Evolutionary conservation across 2,888 invertebrate genomes (phyloP), one percentile per base, ranked within the genome.

Genomic region (Epicampocera succincta): DNA sequence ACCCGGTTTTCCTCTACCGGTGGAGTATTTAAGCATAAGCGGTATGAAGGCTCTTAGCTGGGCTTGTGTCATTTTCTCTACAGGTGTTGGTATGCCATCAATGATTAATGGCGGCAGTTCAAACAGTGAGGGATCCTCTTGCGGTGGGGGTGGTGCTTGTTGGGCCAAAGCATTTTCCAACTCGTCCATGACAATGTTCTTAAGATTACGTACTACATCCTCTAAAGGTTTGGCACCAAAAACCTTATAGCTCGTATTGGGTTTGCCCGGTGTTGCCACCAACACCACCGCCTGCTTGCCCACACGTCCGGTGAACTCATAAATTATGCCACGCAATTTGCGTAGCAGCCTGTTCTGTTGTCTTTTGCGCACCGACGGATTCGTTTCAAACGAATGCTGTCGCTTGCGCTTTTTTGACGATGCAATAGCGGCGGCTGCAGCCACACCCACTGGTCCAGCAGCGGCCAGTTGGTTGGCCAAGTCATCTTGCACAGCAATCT

Each of bases 21-120:
- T 99, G 5, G 98, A 98, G 91, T 98, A 98, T 92, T 99, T 99
- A 88, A 99, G 93, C 98, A 99, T 99, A 87, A 99, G 93, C 84
- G 98, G 98, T 87, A 99, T 99, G 92, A 99, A 99, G 78, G 98
- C 98, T 87, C 99, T 92, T 80, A 99, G 92, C 92, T 99, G 98
- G 71, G 98, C 98, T 93, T 98, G 98, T 48, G 98, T 99, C 99
- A 99, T 99, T 93, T 99, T 99, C 92, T 99, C 98, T 0, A 99
- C 98, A 15, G 98, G 98, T 80, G 98, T 99, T 84, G 98, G 98
- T 90, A 98, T 99, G 84, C 98, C 98, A 92, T 99, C 98, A 88
- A 99, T 97, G 87, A 98, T 97, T 85, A 99, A 93, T 56, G 98
- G 98, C 83, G 99, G 99, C 91, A 99, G 92, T 92, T 98, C 98